A percentile compares a stretch with the other conserved stretches of the same genome.
phyloP scores from a whole-genome alignment of 2,113 vertebrate species.

The Scomber scombrus region DNA sequence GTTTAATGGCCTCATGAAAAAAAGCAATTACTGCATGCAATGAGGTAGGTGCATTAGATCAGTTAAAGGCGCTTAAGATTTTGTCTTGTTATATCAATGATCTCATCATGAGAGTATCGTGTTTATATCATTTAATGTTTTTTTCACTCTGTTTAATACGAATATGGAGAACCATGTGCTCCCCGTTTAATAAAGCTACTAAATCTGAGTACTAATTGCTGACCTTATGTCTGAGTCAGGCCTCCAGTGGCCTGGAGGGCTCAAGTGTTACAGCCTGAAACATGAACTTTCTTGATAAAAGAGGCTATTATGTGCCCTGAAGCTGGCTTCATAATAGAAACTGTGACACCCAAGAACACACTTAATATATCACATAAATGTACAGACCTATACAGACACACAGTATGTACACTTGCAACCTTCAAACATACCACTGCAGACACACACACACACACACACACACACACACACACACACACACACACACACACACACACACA shows the following conservation, averaged over 20 bases:
- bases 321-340: constrained; percentile 52
- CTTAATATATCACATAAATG: constrained; percentile 1
- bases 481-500: too few species aligned
- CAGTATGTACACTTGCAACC: neutral
- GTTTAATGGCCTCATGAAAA: constrained; percentile 55
- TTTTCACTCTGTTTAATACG: constrained; percentile 5
- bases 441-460: neutral
- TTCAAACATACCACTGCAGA: neutral
- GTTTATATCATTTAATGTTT: constrained; percentile 16
- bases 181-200: constrained; percentile 37
- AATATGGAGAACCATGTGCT: constrained; percentile 23
- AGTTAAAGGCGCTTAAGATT: constrained; percentile 34
- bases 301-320: constrained; percentile 33
- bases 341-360: constrained; percentile 19
- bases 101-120: constrained; percentile 8
- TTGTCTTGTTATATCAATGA: constrained; percentile 18
- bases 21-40: constrained; percentile 56
- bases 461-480: constrained; percentile 31
- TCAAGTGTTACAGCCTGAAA: constrained; percentile 47
- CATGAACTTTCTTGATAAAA: constrained; percentile 56
- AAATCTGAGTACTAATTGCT: constrained; percentile 67
- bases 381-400: neutral
- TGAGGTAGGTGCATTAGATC: constrained; percentile 50
- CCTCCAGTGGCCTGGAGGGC: constrained; percentile 65
- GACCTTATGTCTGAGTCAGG: constrained; percentile 76